These are phyloP conservation scores for Pammene fasciana DNA, from an alignment of 2,888 invertebrate genomes.

Conservation along the genomic window DNA sequence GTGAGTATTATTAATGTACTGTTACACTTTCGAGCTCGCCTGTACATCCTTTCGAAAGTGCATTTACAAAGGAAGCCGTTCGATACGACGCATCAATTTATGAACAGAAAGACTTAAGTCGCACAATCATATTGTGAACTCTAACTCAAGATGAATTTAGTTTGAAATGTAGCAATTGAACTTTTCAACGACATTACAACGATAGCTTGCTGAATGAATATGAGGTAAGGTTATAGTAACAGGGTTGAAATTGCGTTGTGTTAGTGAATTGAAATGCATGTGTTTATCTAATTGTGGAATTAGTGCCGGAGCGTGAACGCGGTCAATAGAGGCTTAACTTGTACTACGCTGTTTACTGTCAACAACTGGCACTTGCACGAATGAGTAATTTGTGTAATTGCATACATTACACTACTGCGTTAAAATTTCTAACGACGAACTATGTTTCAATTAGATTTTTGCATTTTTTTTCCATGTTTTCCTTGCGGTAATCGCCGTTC, in stretches of 20 bases:
- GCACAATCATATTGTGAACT: not conserved
- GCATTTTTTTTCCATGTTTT: too few relatives aligned
- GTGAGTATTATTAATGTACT: too few relatives aligned
- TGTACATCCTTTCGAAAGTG: constrained; percentile 35
- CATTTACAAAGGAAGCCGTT: constrained; percentile 29
- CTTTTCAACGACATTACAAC: constrained; percentile 2
- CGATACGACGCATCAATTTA: constrained; percentile 22
- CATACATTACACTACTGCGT: not conserved
- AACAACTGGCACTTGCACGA: constrained; percentile 10
- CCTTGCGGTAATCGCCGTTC: too few relatives aligned
- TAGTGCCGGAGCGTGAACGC: constrained; percentile 26
- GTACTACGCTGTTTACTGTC: constrained; percentile 28
- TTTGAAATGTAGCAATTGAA: not conserved
- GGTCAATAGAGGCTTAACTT: constrained; percentile 23
- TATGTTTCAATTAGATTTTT: too few relatives aligned
- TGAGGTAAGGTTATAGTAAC: not conserved
- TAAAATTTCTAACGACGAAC: too few relatives aligned
- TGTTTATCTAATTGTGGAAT: constrained; percentile 39
- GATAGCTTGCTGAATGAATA: not conserved
- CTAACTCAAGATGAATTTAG: not conserved
- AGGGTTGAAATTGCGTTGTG: constrained; percentile 10
- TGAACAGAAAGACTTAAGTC: constrained; percentile 17
- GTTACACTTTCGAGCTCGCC: constrained; percentile 11
- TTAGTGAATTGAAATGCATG: not conserved
- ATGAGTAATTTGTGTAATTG: constrained; percentile 1